Percentiles rank a stretch among this genome's conserved stretches.
These are phyloP conservation scores for Planiliza haematocheilus DNA, from an alignment of 2,113 vertebrate genomes.

Conservation along the genomic window DNA sequence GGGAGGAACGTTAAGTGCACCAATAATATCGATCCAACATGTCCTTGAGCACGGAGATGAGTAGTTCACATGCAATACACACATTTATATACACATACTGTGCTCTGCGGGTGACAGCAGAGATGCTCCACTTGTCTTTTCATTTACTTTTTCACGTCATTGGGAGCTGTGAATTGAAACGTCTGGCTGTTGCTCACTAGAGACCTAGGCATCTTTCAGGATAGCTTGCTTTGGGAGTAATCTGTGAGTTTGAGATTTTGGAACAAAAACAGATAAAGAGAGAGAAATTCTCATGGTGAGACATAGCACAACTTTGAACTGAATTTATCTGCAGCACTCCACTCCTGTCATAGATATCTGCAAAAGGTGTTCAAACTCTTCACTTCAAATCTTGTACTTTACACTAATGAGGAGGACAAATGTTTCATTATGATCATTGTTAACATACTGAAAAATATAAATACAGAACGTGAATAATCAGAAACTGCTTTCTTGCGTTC, in stretches of 20 bases:
- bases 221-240: constrained; percentile 20
- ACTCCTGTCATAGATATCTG: background rate
- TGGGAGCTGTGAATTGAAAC: constrained; percentile 74
- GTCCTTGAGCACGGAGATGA: constrained; percentile 21
- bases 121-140: constrained; percentile 36
- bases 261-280: background rate
- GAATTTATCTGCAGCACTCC: background rate
- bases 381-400: background rate
- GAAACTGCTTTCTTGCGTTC: no score
- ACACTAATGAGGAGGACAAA: no score
- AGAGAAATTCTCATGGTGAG: background rate
- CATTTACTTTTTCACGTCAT: constrained; percentile 57
- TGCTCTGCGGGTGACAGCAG: constrained; percentile 6
- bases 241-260: background rate
- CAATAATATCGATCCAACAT: constrained; percentile 8
- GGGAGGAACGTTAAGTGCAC: constrained; percentile 49
- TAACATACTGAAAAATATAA: background rate
- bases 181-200: constrained; percentile 46
- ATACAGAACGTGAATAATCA: background rate
- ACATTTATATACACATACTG: constrained; percentile 5
- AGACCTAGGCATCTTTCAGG: background rate
- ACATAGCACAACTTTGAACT: background rate
- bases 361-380: background rate
- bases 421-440: background rate
- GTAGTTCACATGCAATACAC: background rate